phyloP scores from a whole-genome alignment of 2,888 invertebrate genomes.

The Caenorhabditis virilis region DNA sequence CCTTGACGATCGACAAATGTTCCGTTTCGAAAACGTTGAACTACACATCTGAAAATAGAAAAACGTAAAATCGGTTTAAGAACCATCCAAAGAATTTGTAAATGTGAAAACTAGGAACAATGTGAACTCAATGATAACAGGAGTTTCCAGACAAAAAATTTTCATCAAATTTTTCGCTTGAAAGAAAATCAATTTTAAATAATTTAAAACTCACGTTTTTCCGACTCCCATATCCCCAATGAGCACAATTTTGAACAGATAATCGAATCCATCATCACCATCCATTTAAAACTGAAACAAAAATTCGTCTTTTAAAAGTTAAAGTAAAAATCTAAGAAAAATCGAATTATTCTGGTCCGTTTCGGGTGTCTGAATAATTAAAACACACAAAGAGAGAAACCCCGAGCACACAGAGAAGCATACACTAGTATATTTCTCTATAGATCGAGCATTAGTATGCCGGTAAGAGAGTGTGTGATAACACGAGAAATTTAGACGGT shows the following conservation, averaged over 20 bases:
- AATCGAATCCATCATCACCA: conserved; percentile 77
- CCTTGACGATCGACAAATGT: conserved; percentile 92
- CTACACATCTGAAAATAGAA: conserved; percentile 76
- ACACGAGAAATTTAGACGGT: too few relatives aligned
- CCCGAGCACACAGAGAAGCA: conserved; percentile 6
- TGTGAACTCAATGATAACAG: too few relatives aligned
- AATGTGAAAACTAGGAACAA: too few relatives aligned
- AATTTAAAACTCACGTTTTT: conserved; percentile 73
- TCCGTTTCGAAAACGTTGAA: conserved; percentile 92
- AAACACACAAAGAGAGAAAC: not conserved
- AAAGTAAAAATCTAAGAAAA: conserved; percentile 7
- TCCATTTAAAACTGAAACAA: conserved; percentile 34
- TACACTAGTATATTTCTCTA: not conserved
- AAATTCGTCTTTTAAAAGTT: conserved; percentile 5
- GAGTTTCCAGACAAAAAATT: too few relatives aligned
- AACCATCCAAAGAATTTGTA: too few relatives aligned
- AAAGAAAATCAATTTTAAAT: not conserved
- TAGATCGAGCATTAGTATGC: not conserved
- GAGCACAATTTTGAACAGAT: conserved; percentile 63
- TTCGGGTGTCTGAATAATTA: not conserved
- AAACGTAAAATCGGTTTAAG: not conserved
- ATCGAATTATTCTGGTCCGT: conserved; percentile 19
- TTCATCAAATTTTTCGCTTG: not conserved
- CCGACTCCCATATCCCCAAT: conserved; percentile 69
- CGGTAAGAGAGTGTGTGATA: not conserved